phyloP scores from a whole-genome alignment of 2,797 vertebrate species.

The Fratercula arctica region DNA sequence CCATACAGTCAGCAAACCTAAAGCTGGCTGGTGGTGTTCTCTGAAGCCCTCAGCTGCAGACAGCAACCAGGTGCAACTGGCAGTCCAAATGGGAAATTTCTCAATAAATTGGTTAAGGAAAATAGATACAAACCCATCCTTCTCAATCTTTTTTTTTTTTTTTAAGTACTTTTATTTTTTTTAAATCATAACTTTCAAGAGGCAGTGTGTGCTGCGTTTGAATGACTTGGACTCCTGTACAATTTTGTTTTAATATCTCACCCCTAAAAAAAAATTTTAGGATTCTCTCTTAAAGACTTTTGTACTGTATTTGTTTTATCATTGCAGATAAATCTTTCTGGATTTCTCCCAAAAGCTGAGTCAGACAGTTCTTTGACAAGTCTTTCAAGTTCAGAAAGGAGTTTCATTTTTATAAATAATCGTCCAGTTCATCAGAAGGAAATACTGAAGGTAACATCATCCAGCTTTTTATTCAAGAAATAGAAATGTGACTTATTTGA shows the following conservation, averaged over 20 bases:
- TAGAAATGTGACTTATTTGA: background rate
- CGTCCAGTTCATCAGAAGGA: slow-evolving; percentile 92
- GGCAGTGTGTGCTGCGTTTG: background rate
- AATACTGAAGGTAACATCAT: slow-evolving; percentile 87
- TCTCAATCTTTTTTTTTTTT: background rate
- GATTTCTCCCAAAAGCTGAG: slow-evolving; percentile 89
- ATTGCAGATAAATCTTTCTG: slow-evolving; percentile 86
- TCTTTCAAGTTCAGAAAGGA: slow-evolving; percentile 86
- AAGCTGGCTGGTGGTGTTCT: background rate
- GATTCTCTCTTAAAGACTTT: background rate
- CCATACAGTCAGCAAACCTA: background rate
- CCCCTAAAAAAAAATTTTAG: background rate
- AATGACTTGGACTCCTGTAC: background rate
- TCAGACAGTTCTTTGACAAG: slow-evolving; percentile 83
- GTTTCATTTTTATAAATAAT: slow-evolving; percentile 90
- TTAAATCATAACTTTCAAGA: background rate
- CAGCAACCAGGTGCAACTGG: background rate
- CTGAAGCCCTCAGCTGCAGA: background rate
- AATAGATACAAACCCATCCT: background rate
- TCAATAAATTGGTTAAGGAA: background rate
- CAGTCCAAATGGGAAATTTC: background rate
- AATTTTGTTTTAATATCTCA: background rate
- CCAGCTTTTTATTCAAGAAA: background rate
- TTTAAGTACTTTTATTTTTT: background rate
- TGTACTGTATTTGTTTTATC: background rate